Base-by-base conservation (phyloP, 2,888 invertebrate genomes). In the Tiliacea citrago region DNA sequence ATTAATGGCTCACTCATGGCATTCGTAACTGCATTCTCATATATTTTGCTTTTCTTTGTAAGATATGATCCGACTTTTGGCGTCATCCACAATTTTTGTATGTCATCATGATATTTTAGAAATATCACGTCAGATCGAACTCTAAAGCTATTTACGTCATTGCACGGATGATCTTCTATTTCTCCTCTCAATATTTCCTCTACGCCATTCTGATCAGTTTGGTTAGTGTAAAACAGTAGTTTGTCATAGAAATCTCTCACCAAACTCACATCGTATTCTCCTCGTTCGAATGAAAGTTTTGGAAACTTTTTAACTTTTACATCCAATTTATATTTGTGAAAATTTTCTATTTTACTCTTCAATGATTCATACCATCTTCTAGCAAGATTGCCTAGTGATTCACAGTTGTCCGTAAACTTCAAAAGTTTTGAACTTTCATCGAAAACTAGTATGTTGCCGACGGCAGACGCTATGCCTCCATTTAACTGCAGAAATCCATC, bases 191-290 rank as follows among this genome's bases (percentile, higher is more conserved):
- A 63, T 8, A 78, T 58, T 39, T 73, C 51, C 24, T 75, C 86
- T 5, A 85, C 68, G 0, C 51, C 55, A 16, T 9, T 24, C 16
- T 84, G 77, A 45, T 83, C 74, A 10, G 79, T 74, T 70, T 85
- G 86, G 53, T 79, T 83, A 1, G 81, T 74, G 35, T 76, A 84
- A 74, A 85, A 80, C 12, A 85, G 70, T 68, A 85, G 55, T 39
- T 73, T 79, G 4, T 70, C 62, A 35, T 86, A 76, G 53, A 85
- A 79, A 18, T 72, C 74, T 61, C 63, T 79, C 0, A 73, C 75
- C 7, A 82, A 61, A 45, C 21, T 68, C 8, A 65, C 35, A 1
- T 82, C 81, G 7, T 75, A 67, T 24, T 72, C 74, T 7, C 51
- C 55, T 42, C 53, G 13, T 35, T 73, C 63, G 4, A 85, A 74